phyloP scores from a whole-genome alignment of 1,140 invertebrate genomes.

The Matsumurasca onukii region DNA sequence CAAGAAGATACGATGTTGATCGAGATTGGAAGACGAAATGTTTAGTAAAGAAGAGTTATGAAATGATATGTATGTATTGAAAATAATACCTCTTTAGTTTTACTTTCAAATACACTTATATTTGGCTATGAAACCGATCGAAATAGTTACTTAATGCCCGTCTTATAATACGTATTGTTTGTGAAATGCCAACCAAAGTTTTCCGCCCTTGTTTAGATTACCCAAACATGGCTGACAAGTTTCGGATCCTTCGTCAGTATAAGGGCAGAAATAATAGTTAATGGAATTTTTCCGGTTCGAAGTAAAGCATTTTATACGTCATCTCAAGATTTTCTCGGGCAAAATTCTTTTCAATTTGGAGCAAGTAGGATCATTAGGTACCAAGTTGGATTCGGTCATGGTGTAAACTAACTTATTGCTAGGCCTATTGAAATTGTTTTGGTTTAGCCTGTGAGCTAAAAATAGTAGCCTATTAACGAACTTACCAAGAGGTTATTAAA shows the following conservation, averaged over 20 bases:
- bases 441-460: not conserved
- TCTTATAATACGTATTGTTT: no score
- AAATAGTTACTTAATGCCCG: no score
- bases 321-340: not conserved
- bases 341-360: not conserved
- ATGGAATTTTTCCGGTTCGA: not conserved
- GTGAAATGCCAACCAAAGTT: no score
- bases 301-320: not conserved
- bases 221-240: constrained; percentile 29
- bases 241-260: not conserved
- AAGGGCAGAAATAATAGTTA: not conserved
- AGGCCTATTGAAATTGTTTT: not conserved
- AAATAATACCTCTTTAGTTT: no score
- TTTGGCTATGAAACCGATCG: no score
- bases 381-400: not conserved
- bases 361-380: not conserved
- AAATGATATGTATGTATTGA: no score
- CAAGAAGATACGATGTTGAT: no score
- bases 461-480: no score
- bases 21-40: no score
- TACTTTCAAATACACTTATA: no score
- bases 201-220: constrained; percentile 27
- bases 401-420: not conserved
- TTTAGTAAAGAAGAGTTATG: no score
- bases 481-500: no score